Evolutionary conservation across 1,140 invertebrate genomes (phyloP).

Genomic region (Anastrepha obliqua): DNA sequence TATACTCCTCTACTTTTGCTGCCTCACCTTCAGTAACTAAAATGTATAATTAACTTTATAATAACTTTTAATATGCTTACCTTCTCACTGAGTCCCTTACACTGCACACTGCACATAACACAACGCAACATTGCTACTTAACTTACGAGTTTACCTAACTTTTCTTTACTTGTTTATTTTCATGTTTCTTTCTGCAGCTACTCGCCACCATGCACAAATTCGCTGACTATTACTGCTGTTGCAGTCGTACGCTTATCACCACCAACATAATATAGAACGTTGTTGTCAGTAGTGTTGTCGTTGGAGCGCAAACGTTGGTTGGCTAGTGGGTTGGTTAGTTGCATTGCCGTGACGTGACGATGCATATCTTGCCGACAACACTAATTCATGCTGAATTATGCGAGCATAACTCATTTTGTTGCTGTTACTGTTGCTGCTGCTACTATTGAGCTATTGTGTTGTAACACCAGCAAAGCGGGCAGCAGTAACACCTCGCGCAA

Average conservation of each 20-base stretch:
- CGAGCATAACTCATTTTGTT: constrained; percentile 45
- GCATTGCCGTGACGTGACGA: constrained; percentile 4
- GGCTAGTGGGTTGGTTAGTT: background rate
- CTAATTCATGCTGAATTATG: constrained; percentile 54
- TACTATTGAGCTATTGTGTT: background rate
- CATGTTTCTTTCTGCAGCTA: background rate
- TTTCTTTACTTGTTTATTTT: constrained; percentile 30
- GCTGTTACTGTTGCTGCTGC: background rate
- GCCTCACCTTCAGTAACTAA: background rate
- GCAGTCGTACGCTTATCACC: background rate
- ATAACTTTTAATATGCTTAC: constrained; percentile 51
- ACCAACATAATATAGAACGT: background rate
- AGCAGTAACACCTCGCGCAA: constrained; percentile 26
- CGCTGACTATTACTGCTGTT: constrained; percentile 14
- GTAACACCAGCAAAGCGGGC: constrained; percentile 3
- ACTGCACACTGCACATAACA: background rate
- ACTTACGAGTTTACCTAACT: constrained; percentile 10
- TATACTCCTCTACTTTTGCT: background rate
- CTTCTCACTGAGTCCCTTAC: constrained; percentile 4
- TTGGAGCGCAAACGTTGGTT: background rate
- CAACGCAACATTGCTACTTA: background rate
- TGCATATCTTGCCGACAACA: constrained; percentile 50
- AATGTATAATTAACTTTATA: constrained; percentile 52
- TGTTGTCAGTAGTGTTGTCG: background rate
- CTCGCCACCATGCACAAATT: background rate